phyloP scores from a whole-genome alignment of 2,888 invertebrate species.

The Graphium colonna region DNA sequence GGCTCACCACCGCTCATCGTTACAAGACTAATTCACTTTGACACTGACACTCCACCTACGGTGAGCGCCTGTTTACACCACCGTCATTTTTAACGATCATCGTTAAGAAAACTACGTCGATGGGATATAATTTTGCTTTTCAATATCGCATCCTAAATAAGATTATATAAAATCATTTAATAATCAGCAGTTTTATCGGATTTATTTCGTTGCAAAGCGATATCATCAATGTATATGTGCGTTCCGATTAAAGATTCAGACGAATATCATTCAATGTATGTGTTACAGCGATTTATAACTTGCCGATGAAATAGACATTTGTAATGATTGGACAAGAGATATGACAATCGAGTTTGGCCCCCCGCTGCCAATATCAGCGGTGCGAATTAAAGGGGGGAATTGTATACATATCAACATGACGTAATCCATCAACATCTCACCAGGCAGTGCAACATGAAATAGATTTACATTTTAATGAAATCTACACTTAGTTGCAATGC shows the following conservation, averaged over 20 bases:
- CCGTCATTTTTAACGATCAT: slow-evolving; percentile 51
- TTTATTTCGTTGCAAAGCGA: neutral
- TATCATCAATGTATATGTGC: neutral
- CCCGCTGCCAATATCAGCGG: slow-evolving; percentile 3
- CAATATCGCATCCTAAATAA: neutral
- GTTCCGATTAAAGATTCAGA: neutral
- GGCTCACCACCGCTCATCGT: slow-evolving; percentile 69
- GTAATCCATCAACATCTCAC: slow-evolving; percentile 10
- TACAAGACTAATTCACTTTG: slow-evolving; percentile 40
- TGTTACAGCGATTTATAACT: neutral
- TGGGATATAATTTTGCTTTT: neutral
- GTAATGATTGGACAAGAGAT: slow-evolving; percentile 10
- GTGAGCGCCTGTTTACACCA: slow-evolving; percentile 34
- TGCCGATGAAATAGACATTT: slow-evolving; percentile 3
- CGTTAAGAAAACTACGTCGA: slow-evolving; percentile 11
- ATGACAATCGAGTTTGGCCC: slow-evolving; percentile 8
- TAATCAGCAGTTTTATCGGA: neutral
- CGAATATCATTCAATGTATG: neutral
- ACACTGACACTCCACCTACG: slow-evolving; percentile 43
- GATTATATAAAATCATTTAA: too few species aligned
- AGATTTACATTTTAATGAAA: slow-evolving; percentile 2
- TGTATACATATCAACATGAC: neutral
- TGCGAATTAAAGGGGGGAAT: neutral
- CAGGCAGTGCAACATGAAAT: slow-evolving; percentile 3
- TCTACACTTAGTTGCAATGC: neutral